These are phyloP conservation scores for Athene cunicularia DNA, from an alignment of 2,113 vertebrate genomes.

Conservation along the genomic window DNA sequence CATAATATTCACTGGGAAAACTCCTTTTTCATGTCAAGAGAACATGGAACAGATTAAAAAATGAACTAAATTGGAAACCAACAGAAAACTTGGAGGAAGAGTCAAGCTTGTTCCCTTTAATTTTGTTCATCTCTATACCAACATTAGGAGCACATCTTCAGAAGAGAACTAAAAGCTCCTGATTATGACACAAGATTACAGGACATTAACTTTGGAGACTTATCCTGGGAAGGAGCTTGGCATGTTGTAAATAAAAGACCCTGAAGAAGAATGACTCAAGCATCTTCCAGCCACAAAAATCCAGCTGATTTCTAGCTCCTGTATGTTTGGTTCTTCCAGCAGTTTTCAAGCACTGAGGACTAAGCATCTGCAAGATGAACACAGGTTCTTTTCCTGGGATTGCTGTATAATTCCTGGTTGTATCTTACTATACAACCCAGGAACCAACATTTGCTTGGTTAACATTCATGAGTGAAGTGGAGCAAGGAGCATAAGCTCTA, in stretches of 20 bases:
- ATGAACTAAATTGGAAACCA: background rate
- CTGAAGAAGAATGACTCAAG: background rate
- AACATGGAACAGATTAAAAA: background rate
- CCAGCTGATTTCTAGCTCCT: background rate
- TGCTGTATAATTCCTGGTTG: background rate
- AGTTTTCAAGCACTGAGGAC: background rate
- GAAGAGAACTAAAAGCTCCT: background rate
- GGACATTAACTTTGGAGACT: background rate
- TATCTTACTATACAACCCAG: fast-evolving
- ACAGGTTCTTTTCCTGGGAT: background rate
- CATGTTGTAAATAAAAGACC: background rate
- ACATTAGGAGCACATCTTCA: background rate
- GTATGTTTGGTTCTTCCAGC: background rate
- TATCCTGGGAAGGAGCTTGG: background rate
- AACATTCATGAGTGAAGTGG: fast-evolving
- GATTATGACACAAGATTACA: background rate
- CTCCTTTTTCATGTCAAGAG: background rate
- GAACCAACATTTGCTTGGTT: background rate
- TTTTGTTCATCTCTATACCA: background rate
- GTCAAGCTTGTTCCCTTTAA: background rate
- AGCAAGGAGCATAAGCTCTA: background rate
- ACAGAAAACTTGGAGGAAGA: background rate
- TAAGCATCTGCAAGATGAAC: background rate
- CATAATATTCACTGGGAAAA: slow-evolving; percentile 19
- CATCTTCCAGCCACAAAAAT: background rate